These are phyloP conservation scores for Rhinolophus ferrumequinum DNA, from an alignment of 2,113 vertebrate genomes.

Conservation along the genomic window DNA sequence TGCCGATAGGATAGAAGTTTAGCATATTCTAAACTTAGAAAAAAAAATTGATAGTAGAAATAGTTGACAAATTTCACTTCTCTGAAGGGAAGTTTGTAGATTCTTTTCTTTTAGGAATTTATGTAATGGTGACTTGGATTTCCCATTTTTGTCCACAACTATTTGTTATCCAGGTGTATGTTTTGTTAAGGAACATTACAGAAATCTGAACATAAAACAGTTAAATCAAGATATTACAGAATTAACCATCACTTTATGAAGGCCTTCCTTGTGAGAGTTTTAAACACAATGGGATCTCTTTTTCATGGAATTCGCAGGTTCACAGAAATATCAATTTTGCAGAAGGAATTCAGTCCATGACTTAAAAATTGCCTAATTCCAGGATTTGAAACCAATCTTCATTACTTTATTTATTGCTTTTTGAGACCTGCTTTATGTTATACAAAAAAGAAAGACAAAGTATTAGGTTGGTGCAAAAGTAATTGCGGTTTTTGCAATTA, in stretches of 20 bases:
- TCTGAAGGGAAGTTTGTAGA: conserved; percentile 5
- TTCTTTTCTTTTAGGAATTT: conserved; percentile 37
- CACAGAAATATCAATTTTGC: neutral
- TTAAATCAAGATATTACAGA: conserved; percentile 12
- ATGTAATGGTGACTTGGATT: neutral
- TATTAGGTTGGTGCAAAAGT: no score
- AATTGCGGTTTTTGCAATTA: no score
- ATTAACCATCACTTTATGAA: conserved; percentile 1
- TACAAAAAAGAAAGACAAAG: neutral
- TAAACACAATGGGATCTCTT: neutral
- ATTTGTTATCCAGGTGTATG: neutral
- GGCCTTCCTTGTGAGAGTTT: neutral
- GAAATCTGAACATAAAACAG: conserved; percentile 9
- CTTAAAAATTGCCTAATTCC: neutral
- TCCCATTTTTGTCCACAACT: neutral
- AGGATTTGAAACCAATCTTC: neutral
- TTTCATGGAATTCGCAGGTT: conserved; percentile 28
- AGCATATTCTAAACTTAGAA: neutral
- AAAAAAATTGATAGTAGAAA: conserved; percentile 17
- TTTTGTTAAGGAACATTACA: neutral
- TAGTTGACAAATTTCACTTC: conserved; percentile 41
- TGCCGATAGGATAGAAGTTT: neutral
- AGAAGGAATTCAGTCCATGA: neutral
- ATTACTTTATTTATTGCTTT: conserved; percentile 10
- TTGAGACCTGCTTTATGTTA: conserved; percentile 6